A percentile compares a stretch with the other conserved stretches of the same genome.
Evolutionary conservation across 53 echinoderm and acorn worm species (phyloP).

Genomic region (Actinopyga echinites): DNA sequence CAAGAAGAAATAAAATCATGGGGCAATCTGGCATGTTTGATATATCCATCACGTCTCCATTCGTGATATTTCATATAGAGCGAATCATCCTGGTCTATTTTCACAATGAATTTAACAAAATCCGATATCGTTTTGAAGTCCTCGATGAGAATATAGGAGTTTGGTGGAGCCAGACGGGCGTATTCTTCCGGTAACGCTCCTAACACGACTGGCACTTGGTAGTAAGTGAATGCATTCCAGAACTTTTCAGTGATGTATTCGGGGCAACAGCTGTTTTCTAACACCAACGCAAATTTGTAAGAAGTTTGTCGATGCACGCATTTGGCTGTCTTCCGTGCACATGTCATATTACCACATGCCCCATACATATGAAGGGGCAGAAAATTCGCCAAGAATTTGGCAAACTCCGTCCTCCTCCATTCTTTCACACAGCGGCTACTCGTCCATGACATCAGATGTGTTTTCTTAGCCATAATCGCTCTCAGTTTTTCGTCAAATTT

Average conservation of each 20-base stretch:
- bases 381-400: background rate
- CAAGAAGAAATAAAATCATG: constrained; percentile 32
- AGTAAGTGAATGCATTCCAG: constrained; percentile 9
- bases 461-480: background rate
- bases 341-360: constrained; percentile 30
- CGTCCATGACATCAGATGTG: constrained; percentile 33
- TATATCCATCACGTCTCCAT: constrained; percentile 3
- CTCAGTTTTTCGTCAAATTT: background rate
- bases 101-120: background rate
- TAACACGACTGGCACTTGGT: constrained; percentile 27
- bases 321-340: background rate
- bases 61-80: constrained; percentile 1
- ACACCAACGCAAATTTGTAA: constrained; percentile 30
- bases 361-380: constrained; percentile 30
- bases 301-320: background rate
- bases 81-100: constrained; percentile 13
- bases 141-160: constrained; percentile 28
- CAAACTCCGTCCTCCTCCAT: constrained; percentile 16
- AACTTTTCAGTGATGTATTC: constrained; percentile 46
- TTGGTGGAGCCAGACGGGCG: background rate
- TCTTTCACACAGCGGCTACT: background rate
- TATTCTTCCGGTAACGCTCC: constrained; percentile 29
- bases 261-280: constrained; percentile 39
- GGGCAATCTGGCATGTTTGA: background rate
- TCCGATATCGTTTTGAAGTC: background rate